Percentiles rank a stretch among this genome's conserved stretches.
Evolutionary conservation across 1,140 invertebrate genomes (phyloP).

Genomic region (Dendroctonus ponderosae): DNA sequence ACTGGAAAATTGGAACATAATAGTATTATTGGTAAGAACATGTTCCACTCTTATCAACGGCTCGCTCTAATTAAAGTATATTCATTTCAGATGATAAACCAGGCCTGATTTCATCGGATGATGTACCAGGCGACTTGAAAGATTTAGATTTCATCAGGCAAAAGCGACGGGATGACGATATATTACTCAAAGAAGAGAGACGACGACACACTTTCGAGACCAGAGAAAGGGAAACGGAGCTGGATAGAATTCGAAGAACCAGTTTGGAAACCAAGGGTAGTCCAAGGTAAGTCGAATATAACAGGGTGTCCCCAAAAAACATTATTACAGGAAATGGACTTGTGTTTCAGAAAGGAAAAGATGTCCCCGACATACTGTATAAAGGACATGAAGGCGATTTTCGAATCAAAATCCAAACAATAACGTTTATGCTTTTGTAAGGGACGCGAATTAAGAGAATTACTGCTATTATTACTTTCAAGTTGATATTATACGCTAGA

Average conservation of each 20-base stretch:
- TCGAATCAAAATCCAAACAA: slow-evolving; percentile 62
- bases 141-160: slow-evolving; percentile 41
- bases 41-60: neutral
- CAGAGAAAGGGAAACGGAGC: slow-evolving; percentile 41
- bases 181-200: slow-evolving; percentile 38
- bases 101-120: slow-evolving; percentile 11
- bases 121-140: slow-evolving; percentile 31
- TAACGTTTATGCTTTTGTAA: slow-evolving; percentile 30
- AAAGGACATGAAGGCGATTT: slow-evolving; percentile 74
- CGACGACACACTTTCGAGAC: slow-evolving; percentile 45
- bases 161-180: slow-evolving; percentile 34
- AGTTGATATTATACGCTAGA: neutral
- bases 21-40: slow-evolving; percentile 12
- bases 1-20: slow-evolving; percentile 3
- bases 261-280: slow-evolving; percentile 44
- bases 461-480: slow-evolving; percentile 3
- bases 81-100: slow-evolving; percentile 17
- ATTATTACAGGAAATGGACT: neutral
- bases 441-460: neutral
- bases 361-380: slow-evolving; percentile 68
- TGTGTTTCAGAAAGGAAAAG: slow-evolving; percentile 61
- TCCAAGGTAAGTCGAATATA: slow-evolving; percentile 39
- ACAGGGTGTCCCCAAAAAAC: neutral
- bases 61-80: neutral
- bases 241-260: slow-evolving; percentile 39